Percentiles rank a stretch among this genome's conserved stretches.
Evolutionary conservation across 2,888 invertebrate species (phyloP).

Genomic region (Dyspetes luteomarginatus): DNA sequence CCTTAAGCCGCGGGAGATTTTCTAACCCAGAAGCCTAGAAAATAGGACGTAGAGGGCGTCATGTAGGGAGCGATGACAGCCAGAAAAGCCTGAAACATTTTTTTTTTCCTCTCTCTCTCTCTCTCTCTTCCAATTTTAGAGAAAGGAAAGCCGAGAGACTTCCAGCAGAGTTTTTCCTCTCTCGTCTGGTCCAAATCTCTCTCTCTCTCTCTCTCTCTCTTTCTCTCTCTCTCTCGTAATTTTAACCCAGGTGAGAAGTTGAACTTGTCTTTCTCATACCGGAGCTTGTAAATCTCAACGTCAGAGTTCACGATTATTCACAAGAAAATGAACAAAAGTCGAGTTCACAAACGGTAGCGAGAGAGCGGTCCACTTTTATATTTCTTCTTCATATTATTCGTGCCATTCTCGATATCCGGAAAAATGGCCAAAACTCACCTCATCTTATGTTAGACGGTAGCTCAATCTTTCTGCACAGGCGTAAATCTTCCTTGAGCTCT

Average conservation of each 20-base stretch:
- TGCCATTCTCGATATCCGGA: not conserved
- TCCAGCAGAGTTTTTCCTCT: conserved; percentile 52
- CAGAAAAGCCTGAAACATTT: not conserved
- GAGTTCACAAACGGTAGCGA: conserved; percentile 39
- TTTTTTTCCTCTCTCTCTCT: conserved; percentile 3
- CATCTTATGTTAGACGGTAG: conserved; percentile 19
- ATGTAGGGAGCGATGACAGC: conserved; percentile 63
- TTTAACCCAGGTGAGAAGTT: not conserved
- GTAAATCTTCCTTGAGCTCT: conserved; percentile 48
- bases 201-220: not conserved
- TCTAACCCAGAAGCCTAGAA: conserved; percentile 11
- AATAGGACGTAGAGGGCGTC: conserved; percentile 45
- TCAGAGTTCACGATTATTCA: conserved; percentile 47
- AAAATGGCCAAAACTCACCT: conserved; percentile 23
- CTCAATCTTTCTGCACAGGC: not conserved
- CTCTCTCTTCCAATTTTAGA: too few species aligned
- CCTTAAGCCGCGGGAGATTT: conserved; percentile 49
- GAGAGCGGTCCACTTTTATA: conserved; percentile 31
- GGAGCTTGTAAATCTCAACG: conserved; percentile 52
- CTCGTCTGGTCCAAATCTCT: conserved; percentile 26
- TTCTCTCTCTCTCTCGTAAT: conserved; percentile 4
- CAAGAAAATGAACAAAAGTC: conserved; percentile 41
- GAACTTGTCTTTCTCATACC: conserved; percentile 23
- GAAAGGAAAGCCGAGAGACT: conserved; percentile 47
- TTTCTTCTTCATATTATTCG: too few species aligned